Evolutionary conservation across 1,140 invertebrate genomes (phyloP), one percentile per base, ranked within the genome.

Genomic region (Cyrtorhinus lividipennis): DNA sequence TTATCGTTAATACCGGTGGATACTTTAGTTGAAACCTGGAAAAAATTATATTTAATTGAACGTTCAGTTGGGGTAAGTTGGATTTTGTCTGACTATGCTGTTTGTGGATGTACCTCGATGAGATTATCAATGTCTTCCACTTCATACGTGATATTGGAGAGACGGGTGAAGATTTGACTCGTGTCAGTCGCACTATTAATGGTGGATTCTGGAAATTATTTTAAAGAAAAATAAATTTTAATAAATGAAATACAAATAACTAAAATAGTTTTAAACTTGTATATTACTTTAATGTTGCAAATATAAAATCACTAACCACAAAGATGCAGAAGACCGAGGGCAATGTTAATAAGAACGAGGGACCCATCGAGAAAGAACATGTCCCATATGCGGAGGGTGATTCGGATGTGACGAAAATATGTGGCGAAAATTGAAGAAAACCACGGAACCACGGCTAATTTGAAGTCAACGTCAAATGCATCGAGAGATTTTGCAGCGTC

Each of bases 361-460:
- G 92, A 95, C 45, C 97, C 96, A 74, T 98, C 87, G 68, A 88
- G 83, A 72, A 98, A 96, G 73, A 99, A 92, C 63, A 96, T 77
- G 76, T 99, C 97, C 96, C 96, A 99, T 66, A 99, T 85, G 63
- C 92, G 79, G 2, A 99, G 76, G 45, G 99, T 78, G 64, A 97
- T 90, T 76, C 92, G 95, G 82, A 95, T 94, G 69, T 96, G 91
- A n/a, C 48, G 48, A 20, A 53, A 53, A 53, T 53, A 53, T 20
- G 48, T 53, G 20, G 48, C 48, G 77, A 96, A 98, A n/a, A 98
- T 74, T 1, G 95, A 97, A 26, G 99, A 77, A 74, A 98, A 97
- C 96, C 97, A 99, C 5, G 48, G 48, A 8, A 53, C 12, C 48
- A 53, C 95, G 69, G 99, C 97, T 24, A 99, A 77, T 64, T 92